Evolutionary conservation across 64 coral and sea anemone genomes (phyloP), one percentile per base, ranked within the genome.

Genomic region (Stichodactyla mertensii): DNA sequence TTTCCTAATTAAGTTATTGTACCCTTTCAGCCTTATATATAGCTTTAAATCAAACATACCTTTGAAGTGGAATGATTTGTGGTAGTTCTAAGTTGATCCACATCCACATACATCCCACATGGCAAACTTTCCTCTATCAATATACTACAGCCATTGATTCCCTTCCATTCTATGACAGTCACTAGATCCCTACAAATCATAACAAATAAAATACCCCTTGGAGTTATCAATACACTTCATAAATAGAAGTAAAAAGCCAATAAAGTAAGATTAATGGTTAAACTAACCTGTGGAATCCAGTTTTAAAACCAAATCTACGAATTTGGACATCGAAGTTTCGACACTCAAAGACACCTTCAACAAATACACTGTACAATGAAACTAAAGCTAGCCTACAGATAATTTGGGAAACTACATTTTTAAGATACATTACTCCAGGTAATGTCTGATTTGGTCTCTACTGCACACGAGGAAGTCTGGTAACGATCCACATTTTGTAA

Each of bases 81-180:
- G 9, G 19, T 82, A 22, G 11, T 19, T 55, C 13, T 22, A 82
- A 82, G 80, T 6, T 85, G 55, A 36, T 85, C 83, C 13, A 85
- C 27, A 64, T 85, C 83, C 4, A 85, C 83, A 45, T 24, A 85
- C n/a, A 85, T 51, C 45, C 60, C 83, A 56, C n/a, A 51, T 8
- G 83, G 83, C 5, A 85, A 18, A 58, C n/a, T 18, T 10, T 85
- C 83, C 16, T 61, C 27, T 57, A 61, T 16, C 83, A 85, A 20
- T 85, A 85, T 52, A 6, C 27, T 64, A 85, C 83, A 85, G 23
- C 10, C 56, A 59, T 55, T 55, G 8, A 55, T 20, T 8, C 8
- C 53, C 0, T 53, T 52, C 78, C 31, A 81, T 53, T 81, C 78
- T 0, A 81, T 20, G 16, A 53, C 78, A 53, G 52, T 81, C 53